Base-by-base conservation (phyloP, 2,113 vertebrate genomes). In the Hippocampus comes region DNA sequence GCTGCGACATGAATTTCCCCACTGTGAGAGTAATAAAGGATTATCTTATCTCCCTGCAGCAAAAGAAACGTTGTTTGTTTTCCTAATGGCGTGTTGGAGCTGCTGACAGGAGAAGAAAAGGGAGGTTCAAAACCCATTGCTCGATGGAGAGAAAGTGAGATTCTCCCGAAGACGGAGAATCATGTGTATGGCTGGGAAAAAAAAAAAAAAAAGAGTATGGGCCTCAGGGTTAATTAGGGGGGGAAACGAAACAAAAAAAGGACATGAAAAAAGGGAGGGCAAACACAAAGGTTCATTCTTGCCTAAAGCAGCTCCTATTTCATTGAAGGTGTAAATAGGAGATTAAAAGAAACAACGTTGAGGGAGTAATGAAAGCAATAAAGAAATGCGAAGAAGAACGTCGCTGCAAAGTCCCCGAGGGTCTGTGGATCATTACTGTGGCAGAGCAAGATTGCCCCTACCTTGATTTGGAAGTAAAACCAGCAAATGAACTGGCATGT, bases 141-240 rank as follows among this genome's bases (percentile, higher is more conserved):
- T 75, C 49, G 53, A 71, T 57, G 69, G 72, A 63, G 70, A 72
- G 60, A 79, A 78, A 61, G 27, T 63, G 65, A 64, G 80, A 82
- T 64, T 86, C 70, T 79, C 77, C 84, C 81, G 84, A 77, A 80
- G 71, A 79, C 9, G 72, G 70, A 73, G 38, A 65, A 72, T 41
- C 41, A 60, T 66, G 66, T 48, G 53, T 60, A 63, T 49, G 41
- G 23, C 5, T 43, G 8, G 9, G 21, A 5, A 59, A 30, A 30
- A 27, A 4, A 30, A 59, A 59, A 78, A 78, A 70, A 48, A 27
- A 27, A n/a, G 2, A 20, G 15, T 25, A 9, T 56, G 51, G 72
- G 82, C 76, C 77, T 78, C 3, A 8, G 75, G 87, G 86, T 87
- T 90, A 90, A 91, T 89, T 87, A 38, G 34, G 85, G 69, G 38